These are phyloP conservation scores for Microcebus ravelobensis DNA, from an alignment of 2,113 vertebrate species.

Conservation along the genomic window DNA sequence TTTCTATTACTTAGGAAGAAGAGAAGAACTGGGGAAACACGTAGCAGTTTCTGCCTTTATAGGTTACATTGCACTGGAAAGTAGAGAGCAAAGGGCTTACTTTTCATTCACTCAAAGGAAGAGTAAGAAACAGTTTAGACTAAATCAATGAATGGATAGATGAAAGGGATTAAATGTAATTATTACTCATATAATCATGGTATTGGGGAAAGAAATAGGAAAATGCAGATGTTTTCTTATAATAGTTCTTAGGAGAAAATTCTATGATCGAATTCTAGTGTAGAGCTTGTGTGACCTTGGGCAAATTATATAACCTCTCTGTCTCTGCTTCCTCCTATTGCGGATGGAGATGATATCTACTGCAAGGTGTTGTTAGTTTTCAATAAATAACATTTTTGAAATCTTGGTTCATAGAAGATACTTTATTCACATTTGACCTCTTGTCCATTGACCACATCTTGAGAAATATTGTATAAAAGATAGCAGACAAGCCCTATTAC, in stretches of 20 bases:
- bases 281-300: neutral
- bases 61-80: neutral
- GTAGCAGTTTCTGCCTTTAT: neutral
- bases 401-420: neutral
- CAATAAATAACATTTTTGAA: constrained; percentile 10
- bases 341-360: neutral
- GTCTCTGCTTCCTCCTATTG: neutral
- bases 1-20: neutral
- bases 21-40: neutral
- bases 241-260: constrained; percentile 28
- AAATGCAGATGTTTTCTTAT: constrained; percentile 48
- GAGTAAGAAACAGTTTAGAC: constrained; percentile 18
- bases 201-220: constrained; percentile 19
- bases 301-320: neutral
- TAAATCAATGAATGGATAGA: neutral
- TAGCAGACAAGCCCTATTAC: neutral
- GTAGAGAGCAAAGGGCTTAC: neutral
- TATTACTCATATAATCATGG: constrained; percentile 53
- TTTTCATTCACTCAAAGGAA: neutral
- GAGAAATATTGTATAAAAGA: constrained; percentile 29
- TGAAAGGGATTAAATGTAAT: constrained; percentile 28
- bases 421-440: neutral
- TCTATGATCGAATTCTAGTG: neutral
- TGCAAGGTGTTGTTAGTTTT: neutral
- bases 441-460: neutral